Evolutionary conservation across 2,797 vertebrate genomes (phyloP).

Genomic region (Notoglanidium macrostoma): DNA sequence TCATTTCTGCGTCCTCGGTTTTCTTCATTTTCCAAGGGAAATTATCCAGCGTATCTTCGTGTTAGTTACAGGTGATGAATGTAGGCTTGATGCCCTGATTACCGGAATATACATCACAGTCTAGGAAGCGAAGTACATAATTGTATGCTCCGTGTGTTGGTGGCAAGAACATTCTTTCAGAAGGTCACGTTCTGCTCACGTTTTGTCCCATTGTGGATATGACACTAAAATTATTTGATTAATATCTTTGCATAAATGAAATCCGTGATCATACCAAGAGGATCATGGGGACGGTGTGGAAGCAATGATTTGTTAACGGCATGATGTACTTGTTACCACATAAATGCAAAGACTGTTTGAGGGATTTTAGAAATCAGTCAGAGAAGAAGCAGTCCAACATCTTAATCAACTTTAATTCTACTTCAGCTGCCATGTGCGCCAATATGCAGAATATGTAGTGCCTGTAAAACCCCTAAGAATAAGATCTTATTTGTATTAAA

Average conservation of each 20-base stretch:
- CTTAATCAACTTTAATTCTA: neutral
- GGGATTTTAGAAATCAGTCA: neutral
- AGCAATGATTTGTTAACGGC: neutral
- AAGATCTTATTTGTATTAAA: neutral
- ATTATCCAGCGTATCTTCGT: neutral
- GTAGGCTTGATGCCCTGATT: constrained; percentile 24
- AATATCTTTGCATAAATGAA: neutral
- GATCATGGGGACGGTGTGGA: neutral
- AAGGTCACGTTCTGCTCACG: neutral
- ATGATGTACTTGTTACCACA: neutral
- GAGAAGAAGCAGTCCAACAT: neutral
- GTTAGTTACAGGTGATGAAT: neutral
- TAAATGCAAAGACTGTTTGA: neutral
- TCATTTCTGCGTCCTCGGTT: neutral
- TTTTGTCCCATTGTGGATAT: neutral
- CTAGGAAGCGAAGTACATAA: neutral
- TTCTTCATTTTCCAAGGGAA: neutral
- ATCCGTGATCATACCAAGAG: neutral
- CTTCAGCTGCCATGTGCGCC: neutral
- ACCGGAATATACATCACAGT: constrained; percentile 19
- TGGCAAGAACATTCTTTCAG: neutral
- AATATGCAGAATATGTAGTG: neutral
- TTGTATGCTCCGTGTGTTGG: constrained; percentile 6
- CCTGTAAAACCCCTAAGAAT: neutral
- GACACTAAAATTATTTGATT: neutral